These are phyloP conservation scores for Stenoptilia bipunctidactyla DNA, from an alignment of 2,888 invertebrate species.

Conservation along the genomic window DNA sequence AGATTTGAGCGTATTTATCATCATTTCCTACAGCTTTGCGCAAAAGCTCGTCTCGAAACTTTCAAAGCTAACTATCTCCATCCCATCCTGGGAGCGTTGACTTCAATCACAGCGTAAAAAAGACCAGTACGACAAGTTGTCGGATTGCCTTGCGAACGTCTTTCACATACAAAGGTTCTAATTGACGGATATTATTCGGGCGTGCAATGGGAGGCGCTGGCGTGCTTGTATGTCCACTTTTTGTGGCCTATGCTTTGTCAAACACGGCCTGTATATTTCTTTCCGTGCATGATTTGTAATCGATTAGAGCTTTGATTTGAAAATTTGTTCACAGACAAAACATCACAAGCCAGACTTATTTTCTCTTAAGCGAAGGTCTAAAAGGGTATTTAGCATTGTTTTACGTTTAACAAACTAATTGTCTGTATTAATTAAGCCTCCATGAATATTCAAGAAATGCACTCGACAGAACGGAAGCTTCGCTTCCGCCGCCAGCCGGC, in stretches of 20 bases:
- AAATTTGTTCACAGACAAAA: too few relatives aligned
- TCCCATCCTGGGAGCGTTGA: background rate
- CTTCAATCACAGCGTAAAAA: background rate
- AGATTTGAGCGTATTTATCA: too few relatives aligned
- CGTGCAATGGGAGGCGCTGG: background rate
- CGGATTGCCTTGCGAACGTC: background rate
- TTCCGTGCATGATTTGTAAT: too few relatives aligned
- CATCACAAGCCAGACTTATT: too few relatives aligned
- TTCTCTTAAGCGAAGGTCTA: too few relatives aligned
- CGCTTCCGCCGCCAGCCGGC: conserved; percentile 33
- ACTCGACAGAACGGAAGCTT: conserved; percentile 38
- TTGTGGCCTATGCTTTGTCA: background rate
- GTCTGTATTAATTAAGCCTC: conserved; percentile 38
- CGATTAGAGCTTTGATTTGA: too few relatives aligned
- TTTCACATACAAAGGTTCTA: background rate
- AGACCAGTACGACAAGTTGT: background rate
- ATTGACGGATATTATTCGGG: background rate
- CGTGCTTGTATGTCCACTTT: background rate
- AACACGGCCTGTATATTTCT: too few relatives aligned
- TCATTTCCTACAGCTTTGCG: too few relatives aligned
- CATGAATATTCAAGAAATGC: conserved; percentile 37
- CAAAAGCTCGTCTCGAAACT: too few relatives aligned
- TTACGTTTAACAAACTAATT: conserved; percentile 2
- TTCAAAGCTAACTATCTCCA: too few relatives aligned
- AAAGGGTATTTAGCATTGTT: too few relatives aligned